Conservation (phyloP, 1,140 invertebrate genomes). For the Drosophila jambulina region DNA sequence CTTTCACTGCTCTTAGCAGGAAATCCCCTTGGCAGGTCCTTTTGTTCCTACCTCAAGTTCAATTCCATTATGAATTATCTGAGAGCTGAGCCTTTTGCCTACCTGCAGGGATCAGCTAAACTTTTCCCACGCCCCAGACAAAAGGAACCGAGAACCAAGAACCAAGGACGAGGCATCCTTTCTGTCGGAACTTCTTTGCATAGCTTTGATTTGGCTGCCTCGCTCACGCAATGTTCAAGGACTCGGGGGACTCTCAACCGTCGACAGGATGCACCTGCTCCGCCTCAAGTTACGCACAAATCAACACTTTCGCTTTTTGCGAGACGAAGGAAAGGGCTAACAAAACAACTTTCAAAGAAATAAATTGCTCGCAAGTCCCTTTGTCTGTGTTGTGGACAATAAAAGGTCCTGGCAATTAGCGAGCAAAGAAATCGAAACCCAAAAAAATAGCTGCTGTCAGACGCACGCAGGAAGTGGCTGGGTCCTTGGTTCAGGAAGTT, state of each 20-base stretch:
- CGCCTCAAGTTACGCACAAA: slow-evolving; percentile 63
- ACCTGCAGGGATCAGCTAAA: slow-evolving; percentile 28
- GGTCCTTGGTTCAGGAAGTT: slow-evolving; percentile 34
- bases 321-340: slow-evolving; percentile 8
- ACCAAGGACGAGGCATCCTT: slow-evolving; percentile 36
- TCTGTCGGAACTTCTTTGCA: slow-evolving; percentile 19
- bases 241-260: slow-evolving; percentile 18
- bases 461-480: slow-evolving; percentile 41
- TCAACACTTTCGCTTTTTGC: slow-evolving; percentile 74
- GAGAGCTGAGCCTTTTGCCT: slow-evolving; percentile 4
- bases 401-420: slow-evolving; percentile 56
- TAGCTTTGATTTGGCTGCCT: slow-evolving; percentile 19
- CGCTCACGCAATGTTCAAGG: slow-evolving; percentile 32
- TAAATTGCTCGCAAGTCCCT: slow-evolving; percentile 30
- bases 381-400: slow-evolving; percentile 16
- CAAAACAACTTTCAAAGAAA: slow-evolving; percentile 23
- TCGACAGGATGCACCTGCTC: slow-evolving; percentile 73
- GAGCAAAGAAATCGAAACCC: slow-evolving; percentile 43
- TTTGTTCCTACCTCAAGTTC: slow-evolving; percentile 36
- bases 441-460: slow-evolving; percentile 48
- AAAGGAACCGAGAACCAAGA: background rate
- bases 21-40: slow-evolving; percentile 1
- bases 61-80: slow-evolving; percentile 35
- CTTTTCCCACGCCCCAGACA: slow-evolving; percentile 47
- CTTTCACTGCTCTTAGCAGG: slow-evolving; percentile 24